A percentile compares a stretch with the other conserved stretches of the same genome.
phyloP scores from a whole-genome alignment of 2,113 vertebrate species.

The Sphaerodactylus townsendi region DNA sequence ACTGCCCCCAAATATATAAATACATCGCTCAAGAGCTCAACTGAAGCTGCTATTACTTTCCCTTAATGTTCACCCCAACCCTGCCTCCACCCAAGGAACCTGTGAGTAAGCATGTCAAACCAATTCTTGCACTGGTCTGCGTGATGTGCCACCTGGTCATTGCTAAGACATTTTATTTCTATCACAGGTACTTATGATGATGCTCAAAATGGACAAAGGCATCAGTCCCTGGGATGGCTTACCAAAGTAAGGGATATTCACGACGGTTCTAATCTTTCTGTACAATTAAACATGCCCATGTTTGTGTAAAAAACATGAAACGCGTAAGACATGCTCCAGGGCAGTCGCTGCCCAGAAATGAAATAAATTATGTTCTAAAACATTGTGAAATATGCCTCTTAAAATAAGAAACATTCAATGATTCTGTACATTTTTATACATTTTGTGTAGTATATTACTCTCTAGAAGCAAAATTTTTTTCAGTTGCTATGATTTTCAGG shows the following conservation, averaged over 20 bases:
- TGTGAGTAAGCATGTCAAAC: neutral
- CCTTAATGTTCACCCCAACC: neutral
- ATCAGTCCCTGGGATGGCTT: neutral
- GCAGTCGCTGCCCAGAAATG: neutral
- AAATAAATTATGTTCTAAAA: neutral
- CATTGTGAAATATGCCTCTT: neutral
- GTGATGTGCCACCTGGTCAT: no score
- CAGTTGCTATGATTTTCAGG: no score
- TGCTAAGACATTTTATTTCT: neutral
- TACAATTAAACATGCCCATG: neutral
- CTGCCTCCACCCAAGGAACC: neutral
- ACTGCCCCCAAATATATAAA: slow-evolving; percentile 34
- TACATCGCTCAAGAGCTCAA: slow-evolving; percentile 57
- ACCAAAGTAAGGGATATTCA: neutral
- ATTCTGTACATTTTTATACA: no score
- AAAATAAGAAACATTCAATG: neutral
- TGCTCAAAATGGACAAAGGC: neutral
- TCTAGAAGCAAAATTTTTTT: no score
- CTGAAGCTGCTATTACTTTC: slow-evolving; percentile 39
- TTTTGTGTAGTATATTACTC: no score
- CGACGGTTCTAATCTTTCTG: neutral
- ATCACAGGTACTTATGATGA: neutral
- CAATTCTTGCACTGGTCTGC: neutral
- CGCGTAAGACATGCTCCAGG: neutral
- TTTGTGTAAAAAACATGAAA: neutral